These are phyloP conservation scores for Platyscapa corneri DNA, from an alignment of 1,140 invertebrate genomes.

Conservation along the genomic window DNA sequence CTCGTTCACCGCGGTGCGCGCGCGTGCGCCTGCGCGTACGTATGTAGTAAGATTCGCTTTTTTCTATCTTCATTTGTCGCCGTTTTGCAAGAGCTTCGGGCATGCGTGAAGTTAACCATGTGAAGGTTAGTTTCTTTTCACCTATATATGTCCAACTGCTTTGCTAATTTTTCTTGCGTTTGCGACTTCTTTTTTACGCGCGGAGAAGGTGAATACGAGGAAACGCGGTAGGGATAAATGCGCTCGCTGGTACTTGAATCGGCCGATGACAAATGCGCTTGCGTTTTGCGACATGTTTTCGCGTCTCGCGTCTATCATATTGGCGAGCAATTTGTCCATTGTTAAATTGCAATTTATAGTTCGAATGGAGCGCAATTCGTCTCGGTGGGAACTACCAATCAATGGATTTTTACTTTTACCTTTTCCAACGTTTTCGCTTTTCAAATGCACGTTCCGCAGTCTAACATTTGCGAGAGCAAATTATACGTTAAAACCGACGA, in stretches of 20 bases:
- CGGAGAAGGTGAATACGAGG: background rate
- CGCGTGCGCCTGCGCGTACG: too few relatives aligned
- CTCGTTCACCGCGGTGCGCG: background rate
- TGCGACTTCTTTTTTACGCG: background rate
- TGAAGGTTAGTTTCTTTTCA: conserved; percentile 60
- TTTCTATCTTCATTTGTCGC: conserved; percentile 55
- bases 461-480: too few relatives aligned
- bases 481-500: too few relatives aligned
- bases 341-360: too few relatives aligned
- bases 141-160: background rate
- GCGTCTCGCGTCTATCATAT: too few relatives aligned
- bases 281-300: too few relatives aligned
- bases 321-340: too few relatives aligned
- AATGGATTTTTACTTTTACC: too few relatives aligned
- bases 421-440: too few relatives aligned
- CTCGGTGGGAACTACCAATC: too few relatives aligned
- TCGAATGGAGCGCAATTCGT: too few relatives aligned
- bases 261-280: background rate
- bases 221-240: background rate
- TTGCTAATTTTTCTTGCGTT: background rate
- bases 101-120: conserved; percentile 56
- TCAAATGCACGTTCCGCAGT: too few relatives aligned
- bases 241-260: background rate
- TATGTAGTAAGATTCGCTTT: background rate
- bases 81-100: conserved; percentile 58